phyloP scores from a whole-genome alignment of 2,888 invertebrate species.

The Eristalis intricaria region DNA sequence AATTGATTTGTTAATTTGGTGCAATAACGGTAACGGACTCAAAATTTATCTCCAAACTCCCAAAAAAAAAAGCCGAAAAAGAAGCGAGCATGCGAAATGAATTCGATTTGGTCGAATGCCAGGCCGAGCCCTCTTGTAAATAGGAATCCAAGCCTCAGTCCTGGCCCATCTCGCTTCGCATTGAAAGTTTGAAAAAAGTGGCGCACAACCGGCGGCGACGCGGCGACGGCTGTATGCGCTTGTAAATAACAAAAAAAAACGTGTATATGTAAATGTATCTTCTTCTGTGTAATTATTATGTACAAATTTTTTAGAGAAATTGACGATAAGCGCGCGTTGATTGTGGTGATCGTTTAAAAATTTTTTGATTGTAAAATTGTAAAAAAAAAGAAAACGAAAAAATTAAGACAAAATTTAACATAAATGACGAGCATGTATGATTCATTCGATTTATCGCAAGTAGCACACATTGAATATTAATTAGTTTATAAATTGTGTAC shows the following conservation, averaged over 20 bases:
- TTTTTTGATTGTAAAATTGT: slow-evolving; percentile 63
- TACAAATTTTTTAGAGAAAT: slow-evolving; percentile 40
- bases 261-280: slow-evolving; percentile 38
- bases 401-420: slow-evolving; percentile 25
- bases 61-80: too few species aligned
- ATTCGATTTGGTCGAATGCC: too few species aligned
- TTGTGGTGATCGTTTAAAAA: slow-evolving; percentile 17
- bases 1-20: slow-evolving; percentile 73
- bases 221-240: slow-evolving; percentile 16
- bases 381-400: slow-evolving; percentile 34
- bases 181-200: neutral
- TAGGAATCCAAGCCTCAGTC: neutral
- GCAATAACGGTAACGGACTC: slow-evolving; percentile 74
- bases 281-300: slow-evolving; percentile 44
- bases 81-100: slow-evolving; percentile 26
- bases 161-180: neutral
- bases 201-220: neutral
- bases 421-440: slow-evolving; percentile 22
- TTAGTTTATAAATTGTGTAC: slow-evolving; percentile 63
- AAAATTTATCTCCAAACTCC: slow-evolving; percentile 2
- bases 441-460: slow-evolving; percentile 56
- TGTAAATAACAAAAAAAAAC: slow-evolving; percentile 51
- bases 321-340: neutral
- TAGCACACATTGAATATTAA: slow-evolving; percentile 63
- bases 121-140: neutral